Evolutionary conservation across 2,888 invertebrate genomes (phyloP).

Genomic region (Baronia brevicornis): DNA sequence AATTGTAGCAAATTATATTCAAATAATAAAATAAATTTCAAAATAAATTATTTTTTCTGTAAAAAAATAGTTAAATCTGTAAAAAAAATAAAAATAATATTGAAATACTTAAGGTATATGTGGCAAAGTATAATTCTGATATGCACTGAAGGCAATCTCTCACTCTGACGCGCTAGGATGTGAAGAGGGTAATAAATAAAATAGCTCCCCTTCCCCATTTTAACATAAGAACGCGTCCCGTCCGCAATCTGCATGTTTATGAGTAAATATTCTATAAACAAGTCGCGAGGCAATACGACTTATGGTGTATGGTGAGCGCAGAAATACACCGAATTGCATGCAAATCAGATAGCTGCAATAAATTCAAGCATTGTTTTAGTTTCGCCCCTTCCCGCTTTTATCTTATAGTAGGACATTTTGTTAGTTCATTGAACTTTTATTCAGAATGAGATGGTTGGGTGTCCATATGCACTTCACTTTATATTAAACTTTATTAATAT

Average conservation of each 20-base stretch:
- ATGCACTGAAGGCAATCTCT: slow-evolving; percentile 45
- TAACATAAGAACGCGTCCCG: slow-evolving; percentile 72
- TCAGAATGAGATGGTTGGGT: too few relatives aligned
- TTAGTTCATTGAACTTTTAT: slow-evolving; percentile 40
- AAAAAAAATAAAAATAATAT: too few relatives aligned
- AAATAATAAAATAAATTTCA: too few relatives aligned
- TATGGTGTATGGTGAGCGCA: slow-evolving; percentile 45
- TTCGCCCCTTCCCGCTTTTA: slow-evolving; percentile 40
- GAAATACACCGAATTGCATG: slow-evolving; percentile 69
- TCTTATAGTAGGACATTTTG: slow-evolving; percentile 42
- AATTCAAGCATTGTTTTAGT: slow-evolving; percentile 49
- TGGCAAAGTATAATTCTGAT: slow-evolving; percentile 31
- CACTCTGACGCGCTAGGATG: slow-evolving; percentile 51
- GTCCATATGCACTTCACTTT: too few relatives aligned
- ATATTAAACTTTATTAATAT: too few relatives aligned
- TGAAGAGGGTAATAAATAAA: slow-evolving; percentile 74
- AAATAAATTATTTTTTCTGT: not conserved
- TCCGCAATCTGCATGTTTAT: slow-evolving; percentile 76
- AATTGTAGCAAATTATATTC: too few relatives aligned
- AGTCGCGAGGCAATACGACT: slow-evolving; percentile 46
- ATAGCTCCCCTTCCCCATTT: slow-evolving; percentile 65
- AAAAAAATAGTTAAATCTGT: slow-evolving; percentile 7
- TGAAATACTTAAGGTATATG: too few relatives aligned
- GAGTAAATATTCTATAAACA: slow-evolving; percentile 74
- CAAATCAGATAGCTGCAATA: slow-evolving; percentile 71